Conservation (phyloP, 2,797 vertebrate species). For the Acridotheres tristis region DNA sequence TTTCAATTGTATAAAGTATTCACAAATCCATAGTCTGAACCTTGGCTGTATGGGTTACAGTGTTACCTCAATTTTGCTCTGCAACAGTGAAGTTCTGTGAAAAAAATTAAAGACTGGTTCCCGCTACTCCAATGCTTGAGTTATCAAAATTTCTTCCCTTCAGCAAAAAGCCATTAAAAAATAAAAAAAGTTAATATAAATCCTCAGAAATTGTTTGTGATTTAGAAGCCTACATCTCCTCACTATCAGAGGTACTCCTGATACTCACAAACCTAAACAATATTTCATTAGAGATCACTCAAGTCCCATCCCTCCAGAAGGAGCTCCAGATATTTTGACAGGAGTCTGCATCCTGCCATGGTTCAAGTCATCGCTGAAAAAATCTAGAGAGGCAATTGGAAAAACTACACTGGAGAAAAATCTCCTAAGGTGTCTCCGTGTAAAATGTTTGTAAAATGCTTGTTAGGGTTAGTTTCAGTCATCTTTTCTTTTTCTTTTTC, state of each 20-base stretch:
- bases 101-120: not conserved
- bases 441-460: not conserved
- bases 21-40: not conserved
- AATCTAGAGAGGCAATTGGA: not conserved
- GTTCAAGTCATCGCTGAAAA: not conserved
- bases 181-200: not conserved
- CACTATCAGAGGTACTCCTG: not conserved
- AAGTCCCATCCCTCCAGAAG: not conserved
- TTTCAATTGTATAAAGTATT: not conserved
- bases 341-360: not conserved
- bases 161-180: not conserved
- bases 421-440: accelerated
- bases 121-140: accelerated
- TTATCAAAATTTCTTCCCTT: not conserved
- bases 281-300: not conserved
- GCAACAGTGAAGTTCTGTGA: not conserved
- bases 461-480: not conserved
- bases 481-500: no score
- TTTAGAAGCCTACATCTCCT: not conserved
- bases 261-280: not conserved
- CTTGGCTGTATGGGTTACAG: not conserved
- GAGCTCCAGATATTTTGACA: not conserved
- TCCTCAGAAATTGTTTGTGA: not conserved
- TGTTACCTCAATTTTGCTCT: not conserved
- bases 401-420: not conserved